Conservation (phyloP, 1,140 invertebrate species). For the Andricus grossulariae region DNA sequence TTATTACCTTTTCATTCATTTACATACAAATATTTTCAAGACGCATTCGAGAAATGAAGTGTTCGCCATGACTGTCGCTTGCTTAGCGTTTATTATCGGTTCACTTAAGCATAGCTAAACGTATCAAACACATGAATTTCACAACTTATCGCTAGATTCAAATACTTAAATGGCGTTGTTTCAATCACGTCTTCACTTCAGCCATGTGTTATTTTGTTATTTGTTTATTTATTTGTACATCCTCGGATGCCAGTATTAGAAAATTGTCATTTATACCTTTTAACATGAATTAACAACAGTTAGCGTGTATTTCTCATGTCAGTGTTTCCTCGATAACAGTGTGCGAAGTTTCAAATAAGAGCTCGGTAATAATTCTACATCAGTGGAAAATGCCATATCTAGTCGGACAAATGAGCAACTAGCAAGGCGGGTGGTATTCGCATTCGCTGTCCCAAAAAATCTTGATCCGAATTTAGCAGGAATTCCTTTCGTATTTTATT, state of each 20-base stretch:
- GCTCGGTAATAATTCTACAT: background rate
- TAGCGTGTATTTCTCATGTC: constrained; percentile 21
- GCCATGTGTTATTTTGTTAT: constrained; percentile 33
- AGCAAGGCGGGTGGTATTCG: background rate
- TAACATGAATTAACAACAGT: constrained; percentile 22
- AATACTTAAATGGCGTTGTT: constrained; percentile 55
- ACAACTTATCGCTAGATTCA: constrained; percentile 52
- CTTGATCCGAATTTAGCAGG: background rate
- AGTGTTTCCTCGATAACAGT: constrained; percentile 16
- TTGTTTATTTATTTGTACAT: constrained; percentile 30
- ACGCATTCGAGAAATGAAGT: constrained; percentile 65
- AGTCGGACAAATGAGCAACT: background rate
- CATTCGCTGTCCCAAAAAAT: constrained; percentile 1
- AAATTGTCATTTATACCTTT: constrained; percentile 23
- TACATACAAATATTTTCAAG: constrained; percentile 73
- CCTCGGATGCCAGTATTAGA: constrained; percentile 8
- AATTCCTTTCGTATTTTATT: background rate
- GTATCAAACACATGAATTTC: constrained; percentile 51
- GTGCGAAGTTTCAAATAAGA: constrained; percentile 1
- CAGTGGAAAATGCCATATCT: background rate
- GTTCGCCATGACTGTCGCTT: constrained; percentile 52
- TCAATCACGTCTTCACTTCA: constrained; percentile 44
- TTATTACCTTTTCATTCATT: constrained; percentile 72
- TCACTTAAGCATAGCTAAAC: constrained; percentile 57
- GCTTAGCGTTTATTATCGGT: constrained; percentile 43